Percentiles rank a stretch among this genome's conserved stretches.
phyloP scores from a whole-genome alignment of 2,888 invertebrate species.

The Serripes groenlandicus region DNA sequence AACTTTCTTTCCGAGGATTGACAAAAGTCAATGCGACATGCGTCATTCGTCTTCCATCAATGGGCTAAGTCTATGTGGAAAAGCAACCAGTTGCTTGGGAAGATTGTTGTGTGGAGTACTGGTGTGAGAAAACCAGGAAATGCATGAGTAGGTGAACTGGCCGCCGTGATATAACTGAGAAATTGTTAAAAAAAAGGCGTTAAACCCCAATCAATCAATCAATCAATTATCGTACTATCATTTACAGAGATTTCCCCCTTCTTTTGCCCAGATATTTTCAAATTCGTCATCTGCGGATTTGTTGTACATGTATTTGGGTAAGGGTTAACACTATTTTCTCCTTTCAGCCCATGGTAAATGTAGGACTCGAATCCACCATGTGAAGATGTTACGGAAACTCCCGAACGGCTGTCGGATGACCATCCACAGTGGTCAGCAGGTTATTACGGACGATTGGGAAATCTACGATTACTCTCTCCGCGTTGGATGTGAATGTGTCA shows the following conservation, averaged over 20 bases:
- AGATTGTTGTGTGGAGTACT: background rate
- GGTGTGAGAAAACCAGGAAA: background rate
- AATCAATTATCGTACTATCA: no score
- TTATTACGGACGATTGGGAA: constrained; percentile 68
- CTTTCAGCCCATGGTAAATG: constrained; percentile 73
- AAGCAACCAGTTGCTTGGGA: background rate
- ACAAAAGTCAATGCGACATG: no score
- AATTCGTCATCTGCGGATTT: background rate
- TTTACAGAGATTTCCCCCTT: no score
- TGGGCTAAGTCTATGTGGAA: background rate
- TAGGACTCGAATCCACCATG: constrained; percentile 48
- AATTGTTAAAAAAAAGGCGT: background rate
- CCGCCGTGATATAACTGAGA: background rate
- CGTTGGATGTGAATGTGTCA: constrained; percentile 71
- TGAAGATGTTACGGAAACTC: constrained; percentile 67
- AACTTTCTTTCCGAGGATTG: no score
- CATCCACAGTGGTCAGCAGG: constrained; percentile 56
- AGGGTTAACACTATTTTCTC: background rate
- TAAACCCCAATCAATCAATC: background rate
- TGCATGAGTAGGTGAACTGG: background rate
- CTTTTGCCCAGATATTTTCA: no score
- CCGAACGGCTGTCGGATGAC: constrained; percentile 62
- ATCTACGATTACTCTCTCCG: constrained; percentile 70
- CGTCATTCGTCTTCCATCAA: no score
- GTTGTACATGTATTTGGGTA: background rate